These are phyloP conservation scores for Vidua chalybeata DNA, from an alignment of 2,113 vertebrate species.

Conservation along the genomic window DNA sequence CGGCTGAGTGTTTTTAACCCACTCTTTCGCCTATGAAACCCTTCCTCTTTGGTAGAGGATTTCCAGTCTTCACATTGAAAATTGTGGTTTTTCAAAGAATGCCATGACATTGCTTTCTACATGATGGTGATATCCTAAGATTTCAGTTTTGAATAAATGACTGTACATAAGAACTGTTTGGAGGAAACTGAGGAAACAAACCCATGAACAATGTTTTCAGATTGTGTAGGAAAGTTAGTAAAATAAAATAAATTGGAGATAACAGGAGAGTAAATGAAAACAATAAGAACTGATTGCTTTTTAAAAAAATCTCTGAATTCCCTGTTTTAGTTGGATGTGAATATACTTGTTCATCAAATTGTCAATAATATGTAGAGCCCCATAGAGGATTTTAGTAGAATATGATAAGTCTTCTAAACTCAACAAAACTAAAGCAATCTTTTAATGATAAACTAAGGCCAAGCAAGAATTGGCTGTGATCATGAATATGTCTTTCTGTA, in stretches of 20 bases:
- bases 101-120: neutral
- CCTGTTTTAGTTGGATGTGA: neutral
- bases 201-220: neutral
- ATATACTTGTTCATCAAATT: neutral
- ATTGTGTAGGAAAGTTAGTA: neutral
- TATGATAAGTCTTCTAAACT: neutral
- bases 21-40: neutral
- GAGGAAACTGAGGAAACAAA: neutral
- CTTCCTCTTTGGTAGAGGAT: neutral
- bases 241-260: neutral
- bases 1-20: neutral
- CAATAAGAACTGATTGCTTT: neutral
- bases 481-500: fast-evolving
- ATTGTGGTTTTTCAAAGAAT: neutral
- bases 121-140: neutral
- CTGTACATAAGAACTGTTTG: neutral
- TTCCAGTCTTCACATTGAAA: neutral
- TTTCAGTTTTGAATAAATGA: neutral
- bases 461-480: neutral
- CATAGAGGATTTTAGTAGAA: neutral
- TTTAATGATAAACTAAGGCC: neutral
- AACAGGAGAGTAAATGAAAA: neutral
- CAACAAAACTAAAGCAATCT: neutral
- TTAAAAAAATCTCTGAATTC: neutral
- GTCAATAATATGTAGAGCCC: neutral